Base-by-base conservation (phyloP, 1,140 invertebrate genomes). In the Zaprionus davidi region DNA sequence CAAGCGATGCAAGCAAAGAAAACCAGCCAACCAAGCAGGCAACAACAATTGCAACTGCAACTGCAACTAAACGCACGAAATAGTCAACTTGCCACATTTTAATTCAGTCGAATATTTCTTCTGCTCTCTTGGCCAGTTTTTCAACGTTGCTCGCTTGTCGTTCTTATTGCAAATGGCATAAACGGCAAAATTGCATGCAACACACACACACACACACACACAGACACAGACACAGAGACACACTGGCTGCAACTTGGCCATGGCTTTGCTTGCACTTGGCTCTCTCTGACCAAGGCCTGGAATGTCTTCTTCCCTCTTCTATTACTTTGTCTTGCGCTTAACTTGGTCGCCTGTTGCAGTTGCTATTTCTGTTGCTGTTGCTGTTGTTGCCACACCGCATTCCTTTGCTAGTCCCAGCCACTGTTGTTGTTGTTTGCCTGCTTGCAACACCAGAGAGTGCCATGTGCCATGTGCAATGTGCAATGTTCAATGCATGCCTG, bases 1-100 rank as follows among this genome's bases (percentile, higher is more conserved):
- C 46, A 34, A 64, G 64, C 49, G 26, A 41, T 24, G 70, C 64
- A 20, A 63, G 67, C 79, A 60, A 79, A 71, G 55, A 63, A 64
- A 65, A 64, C 28, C 55, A 67, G 26, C 58, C 59, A 75, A 46
- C 60, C 63, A 79, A 55, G 59, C 46, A 64, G 12, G 17, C 57
- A 63, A 13, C 67, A 60, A 55, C 24, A 57, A 31, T 3, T 44
- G 5, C 34, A 46, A 38, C n/a, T 51, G 34, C 53, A 38, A 9
- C 20, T 17, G 56, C 71, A 79, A 72, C 62, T 51, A 64, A 76
- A 76, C 67, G 78, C 85, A 88, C 85, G 76, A 82, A 79, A 90
- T 81, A 88, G 81, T 90, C 85, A 85, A 87, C 81, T 84, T 87
- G 79, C 85, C 85, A 85, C 85, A 88, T 90, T 88, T 88, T 88